A percentile compares a stretch with the other conserved stretches of the same genome.
phyloP scores from a whole-genome alignment of 2,113 vertebrate genomes.

The Andinoacara biseriatus region DNA sequence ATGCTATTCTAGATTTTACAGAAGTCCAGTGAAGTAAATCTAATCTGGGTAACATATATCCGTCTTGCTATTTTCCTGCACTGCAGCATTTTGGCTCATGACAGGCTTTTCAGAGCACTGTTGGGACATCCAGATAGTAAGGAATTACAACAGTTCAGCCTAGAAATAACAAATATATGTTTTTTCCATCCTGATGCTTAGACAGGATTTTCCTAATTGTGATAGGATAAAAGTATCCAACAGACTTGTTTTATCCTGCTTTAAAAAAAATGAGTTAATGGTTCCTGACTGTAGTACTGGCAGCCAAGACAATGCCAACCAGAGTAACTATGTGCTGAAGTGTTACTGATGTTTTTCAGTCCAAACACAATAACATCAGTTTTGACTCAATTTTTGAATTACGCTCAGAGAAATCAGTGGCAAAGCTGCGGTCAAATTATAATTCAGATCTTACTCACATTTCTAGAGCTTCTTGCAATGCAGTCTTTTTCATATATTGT shows the following conservation, averaged over 20 bases:
- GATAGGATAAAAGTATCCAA: not conserved
- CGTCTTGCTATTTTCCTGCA: not conserved
- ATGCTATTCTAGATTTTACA: not conserved
- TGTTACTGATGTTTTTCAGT: no score
- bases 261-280: not conserved
- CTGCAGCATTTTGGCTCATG: not conserved
- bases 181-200: not conserved
- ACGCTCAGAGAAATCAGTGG: not conserved
- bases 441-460: not conserved
- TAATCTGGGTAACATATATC: not conserved
- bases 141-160: not conserved
- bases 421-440: not conserved
- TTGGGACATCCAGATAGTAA: not conserved
- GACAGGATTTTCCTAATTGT: not conserved
- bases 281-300: not conserved
- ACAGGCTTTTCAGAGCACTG: not conserved
- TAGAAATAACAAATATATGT: not conserved
- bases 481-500: not conserved
- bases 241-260: not conserved
- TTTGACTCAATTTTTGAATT: no score
- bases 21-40: not conserved
- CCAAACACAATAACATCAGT: no score
- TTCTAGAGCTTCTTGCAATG: not conserved
- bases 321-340: no score
- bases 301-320: no score